Percentiles rank a stretch among this genome's conserved stretches.
Evolutionary conservation across 2,797 vertebrate genomes (phyloP).

Genomic region (Furcifer pardalis): DNA sequence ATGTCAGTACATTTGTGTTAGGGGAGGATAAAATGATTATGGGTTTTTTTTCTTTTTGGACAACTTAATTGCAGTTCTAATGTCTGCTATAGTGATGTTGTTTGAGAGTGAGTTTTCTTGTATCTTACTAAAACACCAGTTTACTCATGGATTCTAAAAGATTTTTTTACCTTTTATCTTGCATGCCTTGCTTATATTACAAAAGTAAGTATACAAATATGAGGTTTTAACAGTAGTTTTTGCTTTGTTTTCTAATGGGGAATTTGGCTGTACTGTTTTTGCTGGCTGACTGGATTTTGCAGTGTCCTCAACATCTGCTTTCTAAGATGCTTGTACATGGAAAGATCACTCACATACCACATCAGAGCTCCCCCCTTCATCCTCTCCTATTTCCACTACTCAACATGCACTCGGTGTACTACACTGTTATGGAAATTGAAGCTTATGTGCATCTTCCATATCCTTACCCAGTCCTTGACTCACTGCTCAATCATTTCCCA

Average conservation of each 20-base stretch:
- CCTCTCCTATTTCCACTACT: too few relatives aligned
- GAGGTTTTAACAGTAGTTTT: not conserved
- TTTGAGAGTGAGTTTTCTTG: not conserved
- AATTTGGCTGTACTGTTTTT: not conserved
- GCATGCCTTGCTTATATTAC: constrained; percentile 8
- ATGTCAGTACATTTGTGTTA: not conserved
- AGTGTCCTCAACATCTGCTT: not conserved
- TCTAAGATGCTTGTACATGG: not conserved
- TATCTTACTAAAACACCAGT: not conserved
- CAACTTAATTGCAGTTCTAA: not conserved
- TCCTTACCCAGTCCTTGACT: not conserved
- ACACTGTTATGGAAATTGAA: not conserved
- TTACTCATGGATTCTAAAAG: not conserved
- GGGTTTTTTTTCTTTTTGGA: not conserved
- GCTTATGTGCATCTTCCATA: not conserved
- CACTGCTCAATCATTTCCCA: not conserved
- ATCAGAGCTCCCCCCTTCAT: too few relatives aligned
- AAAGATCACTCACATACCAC: too few relatives aligned
- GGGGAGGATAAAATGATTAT: not conserved
- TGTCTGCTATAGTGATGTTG: not conserved
- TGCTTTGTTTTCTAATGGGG: not conserved
- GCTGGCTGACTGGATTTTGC: not conserved
- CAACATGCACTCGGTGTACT: not conserved
- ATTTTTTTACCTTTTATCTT: not conserved
- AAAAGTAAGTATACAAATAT: constrained; percentile 1